A percentile compares a stretch with the other conserved stretches of the same genome.
These are phyloP conservation scores for Prunella himalayana DNA, from an alignment of 2,113 vertebrate species.

Conservation along the genomic window DNA sequence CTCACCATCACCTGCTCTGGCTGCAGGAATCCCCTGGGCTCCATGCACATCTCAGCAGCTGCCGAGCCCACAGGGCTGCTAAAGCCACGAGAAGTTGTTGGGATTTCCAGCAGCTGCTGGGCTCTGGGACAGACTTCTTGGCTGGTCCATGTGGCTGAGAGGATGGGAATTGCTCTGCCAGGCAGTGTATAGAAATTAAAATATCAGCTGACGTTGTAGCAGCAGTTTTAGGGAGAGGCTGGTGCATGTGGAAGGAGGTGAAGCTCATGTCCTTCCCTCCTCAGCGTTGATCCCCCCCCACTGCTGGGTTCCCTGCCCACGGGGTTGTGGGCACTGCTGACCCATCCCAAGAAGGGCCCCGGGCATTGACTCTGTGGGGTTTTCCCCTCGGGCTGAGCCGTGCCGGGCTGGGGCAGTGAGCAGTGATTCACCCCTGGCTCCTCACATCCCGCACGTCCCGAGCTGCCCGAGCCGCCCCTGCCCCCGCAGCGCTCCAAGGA, in stretches of 20 bases:
- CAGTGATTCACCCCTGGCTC: background rate
- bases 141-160: background rate
- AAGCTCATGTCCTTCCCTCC: background rate
- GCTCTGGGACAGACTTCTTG: background rate
- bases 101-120: background rate
- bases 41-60: rapidly evolving
- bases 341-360: rapidly evolving
- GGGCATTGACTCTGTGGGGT: rapidly evolving
- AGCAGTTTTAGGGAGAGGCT: background rate
- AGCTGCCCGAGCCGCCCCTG: background rate
- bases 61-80: background rate
- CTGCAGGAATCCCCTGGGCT: rapidly evolving
- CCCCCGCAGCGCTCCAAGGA: background rate
- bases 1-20: background rate
- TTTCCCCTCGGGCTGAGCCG: background rate
- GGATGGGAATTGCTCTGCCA: background rate
- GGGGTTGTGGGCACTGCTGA: rapidly evolving
- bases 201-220: rapidly evolving
- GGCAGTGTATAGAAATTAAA: rapidly evolving
- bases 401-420: background rate
- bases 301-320: rapidly evolving
- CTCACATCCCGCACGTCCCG: background rate
- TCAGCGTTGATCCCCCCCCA: rapidly evolving
- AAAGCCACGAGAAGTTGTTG: background rate
- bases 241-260: rapidly evolving